Base-by-base conservation (phyloP, 2,113 vertebrate genomes). In the Scatophagus argus region DNA sequence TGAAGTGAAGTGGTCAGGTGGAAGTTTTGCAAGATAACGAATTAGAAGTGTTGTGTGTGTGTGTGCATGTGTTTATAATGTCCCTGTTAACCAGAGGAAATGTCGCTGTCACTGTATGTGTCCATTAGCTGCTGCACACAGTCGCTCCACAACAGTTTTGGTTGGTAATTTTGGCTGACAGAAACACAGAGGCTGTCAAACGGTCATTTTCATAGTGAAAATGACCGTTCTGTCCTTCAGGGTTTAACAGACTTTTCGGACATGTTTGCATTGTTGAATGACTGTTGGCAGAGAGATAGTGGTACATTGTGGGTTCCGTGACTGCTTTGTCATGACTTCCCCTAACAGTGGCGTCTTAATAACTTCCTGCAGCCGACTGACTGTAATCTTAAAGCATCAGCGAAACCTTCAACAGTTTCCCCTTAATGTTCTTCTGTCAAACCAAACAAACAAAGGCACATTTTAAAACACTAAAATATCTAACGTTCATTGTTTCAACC, bases 51-150 rank as follows among this genome's bases (percentile, higher is more conserved):
- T 32, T 32, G 29, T n/a, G 8, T 49, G 1, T 44, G 6, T 56
- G 23, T 12, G 13, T 73, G 7, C n/a, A n/a, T n/a, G n/a, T n/a
- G n/a, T n/a, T 46, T 27, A 27, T 60, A 3, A 49, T 64, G 17
- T 23, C 62, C 5, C n/a, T 36, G 62, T 59, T 31, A 61, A 74
- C 64, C 70, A 75, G 32, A 73, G 69, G 66, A 67, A 73, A 47
- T 49, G 58, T 64, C 2, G 1, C 41, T 6, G 41, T 31, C 29
- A 3, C 39, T 47, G 44, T 43, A 25, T 49, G 2, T 72, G 61
- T 72, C 76, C 61, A 41, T 43, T 64, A 64, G 54, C 52, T 46
- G 44, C 25, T 56, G 46, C 46, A 39, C 29, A 55, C 16, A 3
- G 52, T 7, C 17, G 46, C 27, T 39, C 17, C 5, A 27, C 61